Evolutionary conservation across 1,140 invertebrate genomes (phyloP), one percentile per base, ranked within the genome.

Genomic region (Heliconius eleuchia): DNA sequence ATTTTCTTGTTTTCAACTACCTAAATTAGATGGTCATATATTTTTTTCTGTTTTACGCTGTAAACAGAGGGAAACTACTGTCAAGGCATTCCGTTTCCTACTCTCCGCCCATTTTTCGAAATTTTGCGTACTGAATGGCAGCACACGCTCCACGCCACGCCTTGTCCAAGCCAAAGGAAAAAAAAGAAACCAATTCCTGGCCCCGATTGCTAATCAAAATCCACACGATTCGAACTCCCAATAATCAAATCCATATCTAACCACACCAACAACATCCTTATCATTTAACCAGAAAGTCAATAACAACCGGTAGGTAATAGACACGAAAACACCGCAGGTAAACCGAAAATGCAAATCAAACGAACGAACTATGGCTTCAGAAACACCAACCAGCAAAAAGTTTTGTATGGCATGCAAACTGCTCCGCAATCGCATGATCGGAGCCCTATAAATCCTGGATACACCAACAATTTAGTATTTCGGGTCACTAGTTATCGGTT

Each of bases 341-440:
- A 71, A 71, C 74, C 27, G 80, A 81, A 37, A 83, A 83, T 85
- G 82, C 80, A 83, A 85, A 85, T 82, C 79, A 76, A 50, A 60
- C 77, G 78, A 85, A 85, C 83, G 83, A 85, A 87, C 83, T 84
- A 85, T 79, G 83, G 79, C 79, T 79, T 82, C 77, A 71, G 77
- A 76, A 78, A 84, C 84, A 87, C 85, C 84, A 87, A 86, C 85
- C 85, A 87, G 85, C 86, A 87, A 87, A 87, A 86, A 87, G 77
- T 85, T 80, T 86, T 74, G 77, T 57, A 82, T 84, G 76, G 86
- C 86, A 86, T 87, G 86, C 86, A 78, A 85, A 71, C 78, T 74
- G 66, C 73, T 79, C 82, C 74, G 76, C 79, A 78, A 82, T 85
- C 85, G 86, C 86, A 87, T 87, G 86, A 87, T 87, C 82, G 57